Evolutionary conservation across 2,797 vertebrate species (phyloP), one percentile per base, ranked within the genome.

Genomic region (Toxotes lorentzi): DNA sequence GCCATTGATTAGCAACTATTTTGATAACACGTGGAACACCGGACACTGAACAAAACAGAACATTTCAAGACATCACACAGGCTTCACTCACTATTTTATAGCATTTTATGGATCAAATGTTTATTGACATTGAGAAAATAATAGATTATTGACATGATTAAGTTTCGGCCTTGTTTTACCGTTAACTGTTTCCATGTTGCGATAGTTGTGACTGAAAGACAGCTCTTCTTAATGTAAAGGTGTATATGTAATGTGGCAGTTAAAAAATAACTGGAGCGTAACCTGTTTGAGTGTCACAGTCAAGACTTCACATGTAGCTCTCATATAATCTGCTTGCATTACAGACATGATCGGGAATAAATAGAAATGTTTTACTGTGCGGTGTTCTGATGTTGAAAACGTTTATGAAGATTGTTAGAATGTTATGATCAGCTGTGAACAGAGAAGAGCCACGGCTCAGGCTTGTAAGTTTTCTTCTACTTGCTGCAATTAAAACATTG

Each of bases 401-500:
- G 47, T 59, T 59, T 21, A 32, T 58, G 27, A 48, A 9, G 23
- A 34, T 12, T 62, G 19, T 30, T 40, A 10, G 51, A 8, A 35
- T 50, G 32, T 17, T 48, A 43, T 72, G 23, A 32, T 51, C 59
- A 62, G 27, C 56, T 54, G 45, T 73, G 70, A 79, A 73, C 0
- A 76, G 73, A 84, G 53, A 75, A 79, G 51, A 75, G 30, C 60
- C 40, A 54, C 67, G 62, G 43, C 41, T 66, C 64, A 45, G 27
- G 43, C 72, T 76, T 86, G 76, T 71, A 82, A 84, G 78, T 86
- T 73, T 63, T 59, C 19, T 58, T 74, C 73, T 34, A 57, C 27
- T 45, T 68, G 34, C 66, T 73, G 32, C 50, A 56, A 7, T 47
- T 19, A 54, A 67, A 30, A 62, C 23, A 23, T 21, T 0, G 34